These are phyloP conservation scores for Eurystomus gularis DNA, from an alignment of 2,113 vertebrate genomes.

Conservation along the genomic window DNA sequence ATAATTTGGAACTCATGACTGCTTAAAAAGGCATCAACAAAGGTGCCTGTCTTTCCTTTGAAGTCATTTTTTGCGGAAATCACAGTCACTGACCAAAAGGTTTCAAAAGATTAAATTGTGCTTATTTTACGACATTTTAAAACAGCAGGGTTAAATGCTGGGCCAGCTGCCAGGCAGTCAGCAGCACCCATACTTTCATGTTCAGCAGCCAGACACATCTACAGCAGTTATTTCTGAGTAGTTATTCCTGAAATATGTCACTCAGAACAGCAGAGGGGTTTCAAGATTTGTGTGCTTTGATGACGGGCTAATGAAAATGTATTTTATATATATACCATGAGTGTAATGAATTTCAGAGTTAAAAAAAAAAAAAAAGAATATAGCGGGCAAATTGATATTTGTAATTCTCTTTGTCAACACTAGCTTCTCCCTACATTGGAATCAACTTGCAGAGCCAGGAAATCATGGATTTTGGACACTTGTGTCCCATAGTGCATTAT, in stretches of 20 bases:
- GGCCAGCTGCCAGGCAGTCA: slow-evolving; percentile 72
- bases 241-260: slow-evolving; percentile 61
- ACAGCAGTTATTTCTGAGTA: slow-evolving; percentile 58
- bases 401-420: slow-evolving; percentile 28
- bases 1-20: slow-evolving; percentile 63
- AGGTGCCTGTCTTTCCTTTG: slow-evolving; percentile 76
- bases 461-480: not conserved
- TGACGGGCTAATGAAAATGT: slow-evolving; percentile 44
- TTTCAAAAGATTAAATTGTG: slow-evolving; percentile 79
- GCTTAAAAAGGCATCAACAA: slow-evolving; percentile 68
- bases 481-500: not conserved
- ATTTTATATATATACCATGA: slow-evolving; percentile 12
- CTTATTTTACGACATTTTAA: slow-evolving; percentile 79
- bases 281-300: slow-evolving; percentile 46
- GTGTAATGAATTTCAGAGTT: slow-evolving; percentile 8
- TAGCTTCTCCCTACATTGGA: not conserved
- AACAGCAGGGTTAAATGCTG: slow-evolving; percentile 76
- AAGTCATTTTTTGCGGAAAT: slow-evolving; percentile 78
- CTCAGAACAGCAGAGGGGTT: slow-evolving; percentile 51
- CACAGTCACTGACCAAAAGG: slow-evolving; percentile 76
- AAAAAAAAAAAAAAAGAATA: not conserved
- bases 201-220: slow-evolving; percentile 70
- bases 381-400: not conserved
- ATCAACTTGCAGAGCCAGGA: not conserved
- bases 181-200: slow-evolving; percentile 76